phyloP scores from a whole-genome alignment of 2,113 vertebrate species.

The Percopsis transmontana region DNA sequence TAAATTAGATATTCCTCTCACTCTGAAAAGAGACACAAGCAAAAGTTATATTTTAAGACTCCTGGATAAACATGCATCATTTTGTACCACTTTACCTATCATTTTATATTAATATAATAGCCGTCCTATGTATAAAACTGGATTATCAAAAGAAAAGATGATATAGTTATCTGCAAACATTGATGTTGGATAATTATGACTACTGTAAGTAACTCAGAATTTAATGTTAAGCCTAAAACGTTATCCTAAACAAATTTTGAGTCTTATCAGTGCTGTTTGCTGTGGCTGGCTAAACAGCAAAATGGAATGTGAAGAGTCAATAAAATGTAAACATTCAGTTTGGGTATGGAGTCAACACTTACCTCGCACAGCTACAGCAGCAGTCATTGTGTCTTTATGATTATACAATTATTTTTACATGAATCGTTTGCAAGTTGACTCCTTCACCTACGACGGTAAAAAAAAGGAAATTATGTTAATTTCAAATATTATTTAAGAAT shows the following conservation, averaged over 20 bases:
- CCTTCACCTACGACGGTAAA: conserved; percentile 25
- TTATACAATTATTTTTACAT: neutral
- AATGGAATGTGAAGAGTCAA: neutral
- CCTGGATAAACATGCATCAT: too few relatives aligned
- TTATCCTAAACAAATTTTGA: neutral
- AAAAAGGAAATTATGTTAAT: neutral
- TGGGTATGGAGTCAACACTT: neutral
- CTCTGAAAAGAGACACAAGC: too few relatives aligned
- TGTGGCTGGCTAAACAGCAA: neutral
- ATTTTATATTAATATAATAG: too few relatives aligned
- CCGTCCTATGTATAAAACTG: too few relatives aligned
- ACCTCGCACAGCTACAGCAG: conserved; percentile 69
- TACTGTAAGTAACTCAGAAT: neutral
- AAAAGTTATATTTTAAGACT: too few relatives aligned
- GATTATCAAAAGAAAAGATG: too few relatives aligned
- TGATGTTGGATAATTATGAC: neutral
- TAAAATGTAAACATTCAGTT: neutral
- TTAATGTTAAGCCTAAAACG: neutral
- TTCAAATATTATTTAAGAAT: neutral
- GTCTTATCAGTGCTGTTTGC: neutral
- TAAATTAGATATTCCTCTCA: too few relatives aligned
- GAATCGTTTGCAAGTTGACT: neutral
- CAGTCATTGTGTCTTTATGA: conserved; percentile 56
- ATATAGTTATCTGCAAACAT: too few relatives aligned
- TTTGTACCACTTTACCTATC: too few relatives aligned